Evolutionary conservation across 2,888 invertebrate species (phyloP).

Genomic region (Apamea anceps): DNA sequence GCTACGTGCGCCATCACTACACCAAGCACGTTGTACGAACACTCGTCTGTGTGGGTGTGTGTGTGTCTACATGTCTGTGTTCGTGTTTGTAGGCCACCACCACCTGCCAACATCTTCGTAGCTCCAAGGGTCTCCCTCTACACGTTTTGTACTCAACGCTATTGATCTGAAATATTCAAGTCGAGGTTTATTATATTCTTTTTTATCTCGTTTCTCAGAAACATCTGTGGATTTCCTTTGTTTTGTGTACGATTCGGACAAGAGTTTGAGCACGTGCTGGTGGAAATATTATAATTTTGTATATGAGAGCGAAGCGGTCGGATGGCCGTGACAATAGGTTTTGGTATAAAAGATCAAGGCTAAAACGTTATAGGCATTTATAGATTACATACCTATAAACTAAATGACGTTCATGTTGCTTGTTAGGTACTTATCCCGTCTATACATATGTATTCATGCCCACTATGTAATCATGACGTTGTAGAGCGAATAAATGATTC

Average conservation of each 20-base stretch:
- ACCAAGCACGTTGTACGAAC: conserved; percentile 61
- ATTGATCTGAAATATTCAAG: conserved; percentile 75
- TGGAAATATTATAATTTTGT: conserved; percentile 65
- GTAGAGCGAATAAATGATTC: conserved; percentile 1
- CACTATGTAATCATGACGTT: conserved; percentile 25
- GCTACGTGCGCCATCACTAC: conserved; percentile 74
- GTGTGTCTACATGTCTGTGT: conserved; percentile 34
- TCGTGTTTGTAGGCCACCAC: conserved; percentile 57
- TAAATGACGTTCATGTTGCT: conserved; percentile 5
- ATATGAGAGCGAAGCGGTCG: conserved; percentile 12
- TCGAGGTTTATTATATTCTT: conserved; percentile 72
- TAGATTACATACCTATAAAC: not conserved
- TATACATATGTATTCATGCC: not conserved
- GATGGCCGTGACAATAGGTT: conserved; percentile 34
- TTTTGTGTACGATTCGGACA: conserved; percentile 69
- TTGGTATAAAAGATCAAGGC: conserved; percentile 14
- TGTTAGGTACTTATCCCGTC: not conserved
- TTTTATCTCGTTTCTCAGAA: conserved; percentile 75
- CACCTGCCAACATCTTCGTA: conserved; percentile 67
- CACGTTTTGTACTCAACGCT: conserved; percentile 71
- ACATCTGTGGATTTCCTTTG: conserved; percentile 81
- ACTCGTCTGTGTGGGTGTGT: conserved; percentile 65
- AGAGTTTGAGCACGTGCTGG: conserved; percentile 78
- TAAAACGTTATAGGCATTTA: conserved; percentile 2
- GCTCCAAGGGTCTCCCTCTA: conserved; percentile 63